phyloP scores from a whole-genome alignment of 2,888 invertebrate species.

The Drosophila austrosaltans region DNA sequence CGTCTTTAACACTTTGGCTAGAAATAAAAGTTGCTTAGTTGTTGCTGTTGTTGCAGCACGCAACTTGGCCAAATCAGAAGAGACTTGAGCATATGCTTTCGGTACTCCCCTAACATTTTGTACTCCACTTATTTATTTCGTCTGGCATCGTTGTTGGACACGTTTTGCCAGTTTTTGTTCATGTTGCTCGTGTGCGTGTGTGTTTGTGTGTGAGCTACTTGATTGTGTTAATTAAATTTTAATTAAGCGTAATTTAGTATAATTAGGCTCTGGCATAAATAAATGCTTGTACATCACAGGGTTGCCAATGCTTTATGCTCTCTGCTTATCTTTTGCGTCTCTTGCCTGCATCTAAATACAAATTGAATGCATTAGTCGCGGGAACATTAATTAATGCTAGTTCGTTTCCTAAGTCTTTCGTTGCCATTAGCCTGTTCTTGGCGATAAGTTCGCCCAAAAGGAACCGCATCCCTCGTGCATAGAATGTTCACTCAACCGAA shows the following conservation, averaged over 20 bases:
- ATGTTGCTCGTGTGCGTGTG: constrained; percentile 14
- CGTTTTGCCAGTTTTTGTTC: constrained; percentile 71
- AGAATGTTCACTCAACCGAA: constrained; percentile 39
- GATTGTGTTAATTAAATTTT: constrained; percentile 77
- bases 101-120: constrained; percentile 56
- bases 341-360: constrained; percentile 32
- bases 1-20: constrained; percentile 54
- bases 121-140: constrained; percentile 46
- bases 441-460: neutral
- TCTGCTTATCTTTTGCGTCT: constrained; percentile 45
- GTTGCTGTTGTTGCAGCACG: constrained; percentile 40
- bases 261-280: constrained; percentile 63
- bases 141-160: constrained; percentile 53
- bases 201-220: constrained; percentile 48
- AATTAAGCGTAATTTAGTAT: constrained; percentile 71
- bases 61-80: constrained; percentile 28
- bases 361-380: constrained; percentile 56
- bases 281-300: constrained; percentile 39
- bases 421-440: constrained; percentile 10
- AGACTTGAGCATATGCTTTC: constrained; percentile 11
- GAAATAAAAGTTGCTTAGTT: constrained; percentile 62
- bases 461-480: neutral
- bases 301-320: constrained; percentile 57
- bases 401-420: constrained; percentile 72
- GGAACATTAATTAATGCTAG: constrained; percentile 43